Conservation (phyloP, 2,113 vertebrate species). For the Pseudorectes ferrugineus region DNA sequence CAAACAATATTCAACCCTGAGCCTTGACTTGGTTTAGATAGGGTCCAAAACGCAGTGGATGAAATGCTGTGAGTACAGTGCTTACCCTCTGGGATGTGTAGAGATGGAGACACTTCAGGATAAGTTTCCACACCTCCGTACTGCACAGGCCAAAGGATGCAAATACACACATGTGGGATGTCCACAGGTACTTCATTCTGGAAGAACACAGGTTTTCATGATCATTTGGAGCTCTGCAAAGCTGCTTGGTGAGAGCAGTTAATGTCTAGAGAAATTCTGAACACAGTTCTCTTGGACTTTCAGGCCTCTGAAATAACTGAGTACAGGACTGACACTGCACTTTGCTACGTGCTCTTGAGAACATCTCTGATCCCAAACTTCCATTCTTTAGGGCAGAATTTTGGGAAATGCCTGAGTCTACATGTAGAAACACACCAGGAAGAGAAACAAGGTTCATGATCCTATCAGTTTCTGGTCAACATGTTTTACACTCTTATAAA, state of each 20-base stretch:
- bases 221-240: neutral
- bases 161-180: conserved; percentile 93
- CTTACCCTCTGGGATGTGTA: conserved; percentile 74
- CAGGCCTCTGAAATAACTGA: neutral
- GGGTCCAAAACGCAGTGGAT: neutral
- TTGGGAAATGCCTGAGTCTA: neutral
- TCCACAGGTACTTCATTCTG: conserved; percentile 99
- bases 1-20: neutral
- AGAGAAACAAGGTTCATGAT: neutral
- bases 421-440: neutral
- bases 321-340: neutral
- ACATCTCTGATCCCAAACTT: neutral
- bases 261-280: neutral
- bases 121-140: conserved; percentile 80
- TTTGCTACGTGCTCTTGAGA: neutral
- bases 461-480: neutral
- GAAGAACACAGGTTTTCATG: neutral
- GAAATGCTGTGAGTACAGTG: neutral
- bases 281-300: neutral
- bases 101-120: conserved; percentile 74
- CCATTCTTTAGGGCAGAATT: neutral
- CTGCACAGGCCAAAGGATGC: conserved; percentile 89
- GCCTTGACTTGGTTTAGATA: neutral
- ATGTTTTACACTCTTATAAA: neutral
- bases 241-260: neutral